phyloP scores from a whole-genome alignment of 2,113 vertebrate species.

The Mungos mungo region DNA sequence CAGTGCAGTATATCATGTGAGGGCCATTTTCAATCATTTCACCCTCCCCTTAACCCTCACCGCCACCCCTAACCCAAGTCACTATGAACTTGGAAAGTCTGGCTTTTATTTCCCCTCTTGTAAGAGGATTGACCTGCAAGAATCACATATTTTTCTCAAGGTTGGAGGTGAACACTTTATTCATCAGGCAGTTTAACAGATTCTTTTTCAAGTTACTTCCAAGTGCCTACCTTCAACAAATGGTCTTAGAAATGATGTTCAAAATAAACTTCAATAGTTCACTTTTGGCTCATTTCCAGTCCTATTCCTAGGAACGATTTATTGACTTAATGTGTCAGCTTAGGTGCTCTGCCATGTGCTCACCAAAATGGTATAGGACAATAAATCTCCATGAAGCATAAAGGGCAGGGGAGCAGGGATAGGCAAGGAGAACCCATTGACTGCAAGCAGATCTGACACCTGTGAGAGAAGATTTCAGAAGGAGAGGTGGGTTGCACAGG shows the following conservation, averaged over 20 bases:
- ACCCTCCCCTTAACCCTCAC: not conserved
- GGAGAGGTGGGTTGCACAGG: rapidly evolving
- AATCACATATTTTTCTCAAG: not conserved
- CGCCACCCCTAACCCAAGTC: not conserved
- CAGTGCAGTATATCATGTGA: not conserved
- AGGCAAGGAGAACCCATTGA: not conserved
- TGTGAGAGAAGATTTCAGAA: not conserved
- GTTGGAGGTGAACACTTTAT: not conserved
- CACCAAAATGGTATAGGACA: not conserved
- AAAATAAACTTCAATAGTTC: not conserved
- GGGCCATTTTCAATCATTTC: not conserved
- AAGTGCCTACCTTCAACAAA: not conserved
- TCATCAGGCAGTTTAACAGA: not conserved
- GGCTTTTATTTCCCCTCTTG: not conserved
- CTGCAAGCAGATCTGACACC: not conserved
- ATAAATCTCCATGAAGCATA: not conserved
- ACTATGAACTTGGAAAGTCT: not conserved
- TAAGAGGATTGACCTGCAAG: not conserved
- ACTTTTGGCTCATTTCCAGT: not conserved
- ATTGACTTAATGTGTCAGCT: not conserved
- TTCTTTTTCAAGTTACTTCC: not conserved
- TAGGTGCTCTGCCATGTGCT: not conserved
- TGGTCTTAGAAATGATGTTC: not conserved
- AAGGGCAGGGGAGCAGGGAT: not conserved
- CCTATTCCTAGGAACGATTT: not conserved